Base-by-base conservation (phyloP, 2,797 vertebrate genomes). In the Oryzias sinensis region DNA sequence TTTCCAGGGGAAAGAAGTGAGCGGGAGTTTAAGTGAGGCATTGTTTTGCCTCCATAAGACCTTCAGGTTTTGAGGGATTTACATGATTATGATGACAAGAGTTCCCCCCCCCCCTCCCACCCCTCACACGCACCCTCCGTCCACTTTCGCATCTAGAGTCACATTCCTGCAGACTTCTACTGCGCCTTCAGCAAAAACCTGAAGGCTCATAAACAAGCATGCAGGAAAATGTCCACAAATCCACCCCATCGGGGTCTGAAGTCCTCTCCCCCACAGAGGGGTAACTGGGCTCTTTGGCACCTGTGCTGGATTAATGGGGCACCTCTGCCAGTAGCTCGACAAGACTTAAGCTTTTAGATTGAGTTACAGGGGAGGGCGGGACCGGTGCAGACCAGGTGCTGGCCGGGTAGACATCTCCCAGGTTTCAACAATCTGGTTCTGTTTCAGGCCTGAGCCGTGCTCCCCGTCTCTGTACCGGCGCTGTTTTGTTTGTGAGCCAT, bases 301-400 rank as follows among this genome's bases (percentile, higher is more conserved):
- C 96, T 97, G 96, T 90, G 90, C 88, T 89, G 95, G 96, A 98
- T 98, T 97, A 98, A 91, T 84, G 56, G 87, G 90, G 90, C 92
- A 92, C 94, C 93, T 93, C 93, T 94, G 93, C 93, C 93, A 95
- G 94, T 93, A 95, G 93, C 92, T 76, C 85, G 70, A 86, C 85
- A 55, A 37, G 68, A 84, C 88, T 91, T 95, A 96, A 97, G 94
- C 94, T 91, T 89, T 62, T 88, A 93, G 95, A 94, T 98, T 94
- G 92, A 90, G 93, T 97, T 96, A 94, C 95, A 90, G 84, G 89
- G 87, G 90, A 86, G 89, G 89, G 87, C 74, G 82, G 90, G 84
- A 82, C 81, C 86, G 76, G 89, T 85, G 85, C 90, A 83, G 90
- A 90, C 94, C 96, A 98, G 97, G 96, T 97, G 96, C 94, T 95